Evolutionary conservation across 2,113 vertebrate genomes (phyloP).

Genomic region (Alexandromys fortis): DNA sequence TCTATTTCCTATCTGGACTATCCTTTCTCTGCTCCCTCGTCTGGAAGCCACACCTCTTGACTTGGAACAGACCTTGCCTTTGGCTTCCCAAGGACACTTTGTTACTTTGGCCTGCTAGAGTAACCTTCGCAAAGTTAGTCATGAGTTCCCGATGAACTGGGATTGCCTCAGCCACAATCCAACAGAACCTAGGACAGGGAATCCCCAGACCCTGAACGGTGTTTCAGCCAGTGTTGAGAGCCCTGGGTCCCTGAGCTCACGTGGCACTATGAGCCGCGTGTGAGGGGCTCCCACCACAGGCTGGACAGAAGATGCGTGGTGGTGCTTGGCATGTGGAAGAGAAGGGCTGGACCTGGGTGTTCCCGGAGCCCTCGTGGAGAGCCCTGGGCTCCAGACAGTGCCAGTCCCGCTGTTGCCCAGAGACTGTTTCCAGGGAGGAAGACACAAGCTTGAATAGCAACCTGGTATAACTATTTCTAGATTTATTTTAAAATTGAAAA

Average conservation of each 20-base stretch:
- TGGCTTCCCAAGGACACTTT: background rate
- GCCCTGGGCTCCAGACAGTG: background rate
- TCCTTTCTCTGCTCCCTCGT: background rate
- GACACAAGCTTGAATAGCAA: background rate
- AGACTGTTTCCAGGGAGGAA: background rate
- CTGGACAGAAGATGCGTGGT: background rate
- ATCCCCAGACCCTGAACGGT: too few species aligned
- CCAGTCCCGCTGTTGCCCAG: background rate
- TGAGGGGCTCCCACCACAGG: background rate
- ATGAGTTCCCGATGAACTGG: background rate
- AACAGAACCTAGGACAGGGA: background rate
- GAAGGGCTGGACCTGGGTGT: background rate
- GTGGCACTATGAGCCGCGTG: background rate
- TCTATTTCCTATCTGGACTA: background rate
- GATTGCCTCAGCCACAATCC: background rate
- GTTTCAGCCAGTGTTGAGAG: rapidly evolving
- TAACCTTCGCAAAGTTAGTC: background rate
- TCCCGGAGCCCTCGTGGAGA: rapidly evolving
- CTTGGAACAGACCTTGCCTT: background rate
- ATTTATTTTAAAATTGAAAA: background rate
- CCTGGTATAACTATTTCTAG: background rate
- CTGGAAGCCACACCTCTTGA: background rate
- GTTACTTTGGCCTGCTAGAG: rapidly evolving
- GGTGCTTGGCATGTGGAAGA: rapidly evolving
- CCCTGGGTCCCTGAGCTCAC: conserved; percentile 1